Evolutionary conservation across 2,888 invertebrate genomes (phyloP).

Genomic region (Xestia c-nigrum): DNA sequence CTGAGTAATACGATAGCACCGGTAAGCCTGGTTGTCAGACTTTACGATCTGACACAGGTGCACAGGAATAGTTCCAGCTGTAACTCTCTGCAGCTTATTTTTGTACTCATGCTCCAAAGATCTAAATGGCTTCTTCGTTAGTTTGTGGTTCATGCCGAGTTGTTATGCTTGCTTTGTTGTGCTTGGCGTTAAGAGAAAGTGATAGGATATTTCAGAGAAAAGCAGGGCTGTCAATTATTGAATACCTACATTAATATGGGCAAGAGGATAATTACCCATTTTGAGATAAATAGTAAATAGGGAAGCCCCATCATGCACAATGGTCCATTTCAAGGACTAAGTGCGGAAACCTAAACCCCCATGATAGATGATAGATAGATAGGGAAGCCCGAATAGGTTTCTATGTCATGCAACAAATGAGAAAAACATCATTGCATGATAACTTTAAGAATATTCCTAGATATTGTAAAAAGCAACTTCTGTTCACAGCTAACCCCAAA

Average conservation of each 20-base stretch:
- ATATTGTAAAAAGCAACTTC: not conserved
- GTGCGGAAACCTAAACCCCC: too few species aligned
- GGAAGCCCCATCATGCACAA: too few species aligned
- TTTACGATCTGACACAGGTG: not conserved
- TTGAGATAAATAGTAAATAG: not conserved
- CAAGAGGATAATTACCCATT: not conserved
- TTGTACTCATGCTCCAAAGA: not conserved
- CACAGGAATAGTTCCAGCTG: not conserved
- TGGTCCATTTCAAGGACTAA: too few species aligned
- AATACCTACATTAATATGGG: not conserved
- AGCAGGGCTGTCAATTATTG: not conserved
- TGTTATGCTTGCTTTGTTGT: not conserved
- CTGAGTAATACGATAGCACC: too few species aligned
- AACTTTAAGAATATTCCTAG: not conserved
- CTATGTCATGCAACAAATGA: not conserved
- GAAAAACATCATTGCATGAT: not conserved
- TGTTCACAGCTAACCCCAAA: slow-evolving; percentile 93
- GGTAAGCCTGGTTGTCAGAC: too few species aligned
- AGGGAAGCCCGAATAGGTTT: not conserved
- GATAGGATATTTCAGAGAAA: not conserved
- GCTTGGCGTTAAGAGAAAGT: not conserved
- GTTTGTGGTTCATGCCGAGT: not conserved
- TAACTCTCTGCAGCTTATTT: not conserved
- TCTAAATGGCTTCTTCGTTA: not conserved
- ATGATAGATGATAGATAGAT: too few species aligned